Evolutionary conservation across 2,888 invertebrate genomes (phyloP), one percentile per base, ranked within the genome.

Genomic region (Alsophila aescularia): DNA sequence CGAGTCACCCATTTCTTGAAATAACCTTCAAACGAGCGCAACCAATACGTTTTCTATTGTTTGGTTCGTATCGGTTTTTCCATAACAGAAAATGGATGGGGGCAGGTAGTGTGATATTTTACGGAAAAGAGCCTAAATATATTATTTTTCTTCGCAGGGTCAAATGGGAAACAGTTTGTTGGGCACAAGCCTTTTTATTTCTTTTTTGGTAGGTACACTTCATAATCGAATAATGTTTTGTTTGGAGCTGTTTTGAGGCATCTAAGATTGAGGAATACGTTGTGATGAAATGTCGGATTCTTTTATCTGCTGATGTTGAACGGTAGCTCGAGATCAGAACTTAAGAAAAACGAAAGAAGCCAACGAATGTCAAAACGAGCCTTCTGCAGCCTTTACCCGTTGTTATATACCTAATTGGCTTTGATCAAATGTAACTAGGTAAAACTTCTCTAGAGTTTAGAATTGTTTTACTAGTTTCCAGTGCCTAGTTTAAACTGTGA

Each of bases 1-100:
- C 44, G 47, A 52, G 49, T 56, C 61, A 53, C 59, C 59, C 50
- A 56, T 56, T 61, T 53, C 52, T 64, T 51, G 29, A 41, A 50
- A 56, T 56, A 52, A 45, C 63, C 63, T 58, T 51, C 58, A 42
- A 61, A 47, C 55, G 58, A 55, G 41, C 45, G 34, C 45, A 44
- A 40, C 52, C 47, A 52, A 54, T 57, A 61, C 58, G 49, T 56
- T 57, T 51, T 43, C 52, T 52, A 62, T 62, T 66, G 60, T 64
- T 64, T 60, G 62, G 44, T 40, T 45, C 49, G 58, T 66, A 62
- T 61, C 57, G 63, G 61, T 61, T 66, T 66, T 66, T 64, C 60
- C 59, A 66, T 66, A 62, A 64, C 64, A 55, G 59, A 61, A 64
- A 62, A 61, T 61, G 58, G 59, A 57, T 60, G 55, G 60, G 52